phyloP scores from a whole-genome alignment of 2,888 invertebrate species.

The Chalcis sispes region DNA sequence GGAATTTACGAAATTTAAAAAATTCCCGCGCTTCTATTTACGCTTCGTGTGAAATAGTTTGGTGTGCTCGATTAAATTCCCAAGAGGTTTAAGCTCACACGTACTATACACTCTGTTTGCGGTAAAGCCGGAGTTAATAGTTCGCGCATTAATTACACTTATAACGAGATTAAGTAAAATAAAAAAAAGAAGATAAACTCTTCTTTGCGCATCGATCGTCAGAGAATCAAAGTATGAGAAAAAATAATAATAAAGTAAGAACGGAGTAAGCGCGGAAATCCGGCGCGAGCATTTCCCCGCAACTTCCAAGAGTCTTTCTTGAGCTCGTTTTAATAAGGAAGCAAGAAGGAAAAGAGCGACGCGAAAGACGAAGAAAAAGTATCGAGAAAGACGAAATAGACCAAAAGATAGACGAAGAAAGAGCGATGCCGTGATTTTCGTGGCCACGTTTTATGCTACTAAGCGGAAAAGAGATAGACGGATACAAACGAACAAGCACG shows the following conservation, averaged over 20 bases:
- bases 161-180: slow-evolving; percentile 44
- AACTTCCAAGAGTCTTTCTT: slow-evolving; percentile 38
- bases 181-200: slow-evolving; percentile 26
- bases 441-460: slow-evolving; percentile 46
- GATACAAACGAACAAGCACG: slow-evolving; percentile 13
- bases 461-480: slow-evolving; percentile 52
- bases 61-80: slow-evolving; percentile 25
- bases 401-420: slow-evolving; percentile 24
- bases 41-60: background rate
- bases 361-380: background rate
- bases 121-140: slow-evolving; percentile 38
- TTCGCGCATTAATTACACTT: slow-evolving; percentile 51
- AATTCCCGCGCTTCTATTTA: slow-evolving; percentile 21
- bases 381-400: slow-evolving; percentile 42
- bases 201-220: slow-evolving; percentile 50
- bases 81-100: slow-evolving; percentile 23
- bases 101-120: background rate
- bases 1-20: slow-evolving; percentile 4
- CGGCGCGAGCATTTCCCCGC: slow-evolving; percentile 22
- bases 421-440: slow-evolving; percentile 47
- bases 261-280: slow-evolving; percentile 22
- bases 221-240: slow-evolving; percentile 1
- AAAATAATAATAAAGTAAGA: slow-evolving; percentile 20
- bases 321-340: slow-evolving; percentile 48
- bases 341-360: background rate